Evolutionary conservation across 2,113 vertebrate species (phyloP), one percentile per base, ranked within the genome.

Genomic region (Rhegmatorhina hoffmannsi): DNA sequence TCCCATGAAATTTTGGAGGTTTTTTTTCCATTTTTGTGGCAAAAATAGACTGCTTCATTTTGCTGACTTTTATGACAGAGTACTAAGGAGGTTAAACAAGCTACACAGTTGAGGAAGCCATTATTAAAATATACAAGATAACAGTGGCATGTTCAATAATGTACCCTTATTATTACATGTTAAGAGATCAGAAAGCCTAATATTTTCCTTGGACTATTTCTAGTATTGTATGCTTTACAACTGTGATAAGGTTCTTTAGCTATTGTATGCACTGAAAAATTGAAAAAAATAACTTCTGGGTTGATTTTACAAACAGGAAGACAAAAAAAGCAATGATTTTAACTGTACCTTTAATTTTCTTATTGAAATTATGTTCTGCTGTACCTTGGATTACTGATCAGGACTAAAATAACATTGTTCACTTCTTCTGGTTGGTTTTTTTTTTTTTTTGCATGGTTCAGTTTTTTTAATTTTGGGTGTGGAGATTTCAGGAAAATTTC

Each of bases 151-250:
- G 53, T 94, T 96, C 55, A 25, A 43, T 29, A 79, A 84, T 36
- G 19, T 50, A 74, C 69, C 17, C 56, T 33, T 44, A 53, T 55
- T 92, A 84, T 87, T 62, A 81, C 66, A 89, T 23, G 26, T 40
- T 87, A 52, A 20, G 47, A 84, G 47, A 82, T 63, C 34, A 87
- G 58, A 87, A 94, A 91, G 31, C 56, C 79, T 84, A 77, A 82
- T 84, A 58, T 95, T 97, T 96, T 91, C 63, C 81, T 85, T 95
- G 28, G 47, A 87, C 92, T 53, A 56, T 36, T 79, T 16, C 56
- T 92, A 53, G 33, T 5, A n/a, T 28, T 83, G 44, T 28, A 25
- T 84, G 19, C 19, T 92, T 91, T 76, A 49, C 47, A 94, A 34
- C 11, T 38, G 12, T 58, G 40, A 87, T 94, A 80, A 66, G 49